Percentiles rank a stretch among this genome's conserved stretches.
Evolutionary conservation across 2,113 vertebrate genomes (phyloP).

Genomic region (Connochaetes taurinus): DNA sequence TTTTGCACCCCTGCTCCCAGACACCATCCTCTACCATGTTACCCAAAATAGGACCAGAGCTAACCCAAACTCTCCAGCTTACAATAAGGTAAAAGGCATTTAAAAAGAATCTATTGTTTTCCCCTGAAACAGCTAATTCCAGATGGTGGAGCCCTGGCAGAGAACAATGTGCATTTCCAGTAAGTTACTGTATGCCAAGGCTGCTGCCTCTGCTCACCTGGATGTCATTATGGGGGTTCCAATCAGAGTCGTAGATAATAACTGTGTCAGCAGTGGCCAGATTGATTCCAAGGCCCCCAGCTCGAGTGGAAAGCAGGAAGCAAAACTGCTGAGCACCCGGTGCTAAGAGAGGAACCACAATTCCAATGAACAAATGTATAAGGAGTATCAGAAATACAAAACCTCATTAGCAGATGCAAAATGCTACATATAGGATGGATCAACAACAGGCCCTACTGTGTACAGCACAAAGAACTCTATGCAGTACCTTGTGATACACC

Average conservation of each 20-base stretch:
- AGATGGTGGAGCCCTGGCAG: not conserved
- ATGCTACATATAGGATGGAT: not conserved
- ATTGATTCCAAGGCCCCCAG: constrained; percentile 97
- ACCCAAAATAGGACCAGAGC: not conserved
- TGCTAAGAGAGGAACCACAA: constrained; percentile 78
- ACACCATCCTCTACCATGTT: not conserved
- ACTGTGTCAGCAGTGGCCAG: constrained; percentile 98
- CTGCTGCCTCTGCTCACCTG: constrained; percentile 82
- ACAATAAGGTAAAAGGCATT: not conserved
- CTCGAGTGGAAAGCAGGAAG: constrained; percentile 96
- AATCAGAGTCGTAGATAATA: constrained; percentile 98
- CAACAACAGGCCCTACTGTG: not conserved
- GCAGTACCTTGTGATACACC: not conserved
- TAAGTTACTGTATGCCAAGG: not conserved
- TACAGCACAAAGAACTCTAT: not conserved
- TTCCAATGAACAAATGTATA: not conserved
- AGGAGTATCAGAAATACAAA: not conserved
- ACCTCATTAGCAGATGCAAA: not conserved
- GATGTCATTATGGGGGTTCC: constrained; percentile 99
- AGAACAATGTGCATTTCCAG: not conserved
- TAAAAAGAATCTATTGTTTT: constrained; percentile 23
- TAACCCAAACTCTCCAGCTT: constrained; percentile 5
- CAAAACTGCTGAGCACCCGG: constrained; percentile 97
- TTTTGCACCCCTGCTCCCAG: not conserved
- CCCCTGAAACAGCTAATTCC: not conserved